Conservation (phyloP, 2,113 vertebrate species). For the Coracopsis vasa region DNA sequence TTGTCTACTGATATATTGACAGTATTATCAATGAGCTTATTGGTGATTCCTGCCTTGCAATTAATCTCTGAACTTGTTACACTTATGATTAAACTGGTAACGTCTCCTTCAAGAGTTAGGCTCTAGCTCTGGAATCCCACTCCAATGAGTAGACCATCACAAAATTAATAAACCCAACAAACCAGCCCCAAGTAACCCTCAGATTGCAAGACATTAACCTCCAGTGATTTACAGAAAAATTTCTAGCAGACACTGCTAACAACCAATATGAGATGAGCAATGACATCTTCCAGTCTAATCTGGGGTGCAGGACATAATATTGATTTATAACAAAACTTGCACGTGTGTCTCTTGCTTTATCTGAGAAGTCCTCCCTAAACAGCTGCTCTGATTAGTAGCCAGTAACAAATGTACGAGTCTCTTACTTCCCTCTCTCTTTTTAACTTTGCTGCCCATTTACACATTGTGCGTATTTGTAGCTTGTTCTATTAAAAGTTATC, state of each 20-base stretch:
- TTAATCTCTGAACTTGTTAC: neutral
- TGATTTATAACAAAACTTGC: neutral
- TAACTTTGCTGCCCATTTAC: conserved; percentile 32
- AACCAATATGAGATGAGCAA: neutral
- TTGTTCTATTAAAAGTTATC: conserved; percentile 62
- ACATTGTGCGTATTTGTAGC: neutral
- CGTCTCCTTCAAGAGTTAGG: neutral
- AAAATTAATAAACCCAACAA: neutral
- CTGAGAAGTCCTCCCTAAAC: neutral
- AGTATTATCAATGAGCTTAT: neutral
- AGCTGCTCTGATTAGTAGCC: neutral
- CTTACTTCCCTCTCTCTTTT: neutral
- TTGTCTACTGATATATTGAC: neutral
- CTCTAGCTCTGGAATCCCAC: neutral
- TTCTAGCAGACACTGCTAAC: neutral
- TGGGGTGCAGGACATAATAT: neutral
- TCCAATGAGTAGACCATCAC: neutral
- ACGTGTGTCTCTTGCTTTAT: neutral
- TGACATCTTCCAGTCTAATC: neutral
- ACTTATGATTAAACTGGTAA: neutral
- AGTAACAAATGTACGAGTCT: neutral
- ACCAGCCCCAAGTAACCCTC: rapidly evolving
- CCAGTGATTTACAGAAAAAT: neutral
- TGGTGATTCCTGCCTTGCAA: neutral
- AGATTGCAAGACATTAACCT: neutral